phyloP scores from a whole-genome alignment of 2,888 invertebrate species.

The Galeopsomyia nigrocyanea region DNA sequence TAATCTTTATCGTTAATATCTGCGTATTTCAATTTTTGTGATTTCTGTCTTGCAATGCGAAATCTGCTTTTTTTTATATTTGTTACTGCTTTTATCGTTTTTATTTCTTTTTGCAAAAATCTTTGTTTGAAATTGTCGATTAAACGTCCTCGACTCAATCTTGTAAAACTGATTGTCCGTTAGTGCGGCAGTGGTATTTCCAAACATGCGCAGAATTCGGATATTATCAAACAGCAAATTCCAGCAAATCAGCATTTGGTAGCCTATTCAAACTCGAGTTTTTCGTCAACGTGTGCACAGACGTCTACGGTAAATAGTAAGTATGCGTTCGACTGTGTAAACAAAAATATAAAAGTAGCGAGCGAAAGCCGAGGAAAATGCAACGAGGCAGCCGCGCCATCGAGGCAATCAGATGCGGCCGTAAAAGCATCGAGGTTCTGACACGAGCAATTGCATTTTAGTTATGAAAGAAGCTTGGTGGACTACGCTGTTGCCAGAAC shows the following conservation, averaged over 20 bases:
- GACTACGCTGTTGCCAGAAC: conserved; percentile 66
- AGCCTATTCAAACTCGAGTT: conserved; percentile 70
- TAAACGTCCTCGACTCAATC: not conserved
- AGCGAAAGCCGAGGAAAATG: not conserved
- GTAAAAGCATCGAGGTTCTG: not conserved
- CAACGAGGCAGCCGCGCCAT: no score
- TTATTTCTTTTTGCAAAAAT: not conserved
- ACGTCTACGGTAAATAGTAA: conserved; percentile 68
- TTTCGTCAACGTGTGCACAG: conserved; percentile 68
- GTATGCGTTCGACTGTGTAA: conserved; percentile 24
- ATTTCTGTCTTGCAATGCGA: not conserved
- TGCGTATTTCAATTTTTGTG: not conserved
- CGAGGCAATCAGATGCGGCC: no score
- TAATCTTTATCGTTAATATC: not conserved
- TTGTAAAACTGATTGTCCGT: not conserved
- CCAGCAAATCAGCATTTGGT: conserved; percentile 75
- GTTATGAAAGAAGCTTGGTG: conserved; percentile 58
- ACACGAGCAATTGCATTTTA: conserved; percentile 44
- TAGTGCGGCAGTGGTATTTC: conserved; percentile 84
- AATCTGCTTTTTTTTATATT: not conserved
- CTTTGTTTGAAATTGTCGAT: not conserved
- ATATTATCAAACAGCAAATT: conserved; percentile 82
- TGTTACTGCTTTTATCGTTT: no score
- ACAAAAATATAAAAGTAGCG: not conserved
- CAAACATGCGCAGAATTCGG: conserved; percentile 91